Conservation (phyloP, 2,113 vertebrate species). For the Cephalopholis sonnerati region DNA sequence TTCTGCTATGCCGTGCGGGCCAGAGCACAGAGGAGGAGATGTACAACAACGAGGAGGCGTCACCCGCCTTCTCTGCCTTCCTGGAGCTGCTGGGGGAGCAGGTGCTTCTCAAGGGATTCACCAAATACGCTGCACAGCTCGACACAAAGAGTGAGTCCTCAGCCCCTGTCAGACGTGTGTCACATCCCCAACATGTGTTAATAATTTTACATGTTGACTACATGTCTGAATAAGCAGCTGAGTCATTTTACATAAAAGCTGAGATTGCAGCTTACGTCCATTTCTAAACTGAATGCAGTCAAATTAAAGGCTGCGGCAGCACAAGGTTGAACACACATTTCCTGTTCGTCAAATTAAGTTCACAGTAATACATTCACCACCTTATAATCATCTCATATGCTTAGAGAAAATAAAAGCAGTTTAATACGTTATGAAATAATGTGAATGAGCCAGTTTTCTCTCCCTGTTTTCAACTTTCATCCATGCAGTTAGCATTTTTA, state of each 20-base stretch:
- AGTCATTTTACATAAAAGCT: background rate
- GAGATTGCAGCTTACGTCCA: background rate
- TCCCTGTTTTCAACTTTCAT: conserved; percentile 1
- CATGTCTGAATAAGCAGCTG: background rate
- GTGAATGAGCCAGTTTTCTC: background rate
- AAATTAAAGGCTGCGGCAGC: background rate
- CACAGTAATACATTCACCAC: background rate
- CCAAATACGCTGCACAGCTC: conserved; percentile 93
- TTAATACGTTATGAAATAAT: background rate
- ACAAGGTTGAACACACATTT: background rate
- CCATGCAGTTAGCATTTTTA: background rate
- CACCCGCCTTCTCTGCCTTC: conserved; percentile 90
- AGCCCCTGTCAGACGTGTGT: background rate
- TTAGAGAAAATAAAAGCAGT: background rate
- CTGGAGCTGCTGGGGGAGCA: conserved; percentile 92
- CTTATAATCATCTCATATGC: background rate
- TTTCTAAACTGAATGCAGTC: background rate
- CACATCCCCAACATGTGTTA: background rate
- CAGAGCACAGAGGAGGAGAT: conserved; percentile 99
- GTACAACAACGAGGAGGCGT: conserved; percentile 97
- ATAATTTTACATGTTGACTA: background rate
- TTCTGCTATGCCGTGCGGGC: conserved; percentile 92
- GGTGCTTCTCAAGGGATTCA: conserved; percentile 89
- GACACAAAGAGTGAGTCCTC: conserved; percentile 93
- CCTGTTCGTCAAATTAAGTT: background rate